Evolutionary conservation across 2,888 invertebrate species (phyloP).

Genomic region (Amitus sp.): DNA sequence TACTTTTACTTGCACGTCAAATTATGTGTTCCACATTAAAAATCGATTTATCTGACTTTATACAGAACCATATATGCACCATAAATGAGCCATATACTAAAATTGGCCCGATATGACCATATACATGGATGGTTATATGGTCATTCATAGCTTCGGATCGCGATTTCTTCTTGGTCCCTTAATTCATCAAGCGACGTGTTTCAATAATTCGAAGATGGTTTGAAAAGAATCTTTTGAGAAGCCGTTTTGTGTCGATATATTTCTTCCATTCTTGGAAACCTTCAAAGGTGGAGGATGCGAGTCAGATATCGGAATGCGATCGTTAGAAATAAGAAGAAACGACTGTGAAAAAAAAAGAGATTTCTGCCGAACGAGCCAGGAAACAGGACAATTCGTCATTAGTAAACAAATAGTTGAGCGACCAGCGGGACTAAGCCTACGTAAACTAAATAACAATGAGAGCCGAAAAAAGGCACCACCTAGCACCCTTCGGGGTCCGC

Average conservation of each 20-base stretch:
- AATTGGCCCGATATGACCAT: no score
- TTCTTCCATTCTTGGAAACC: background rate
- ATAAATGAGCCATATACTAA: no score
- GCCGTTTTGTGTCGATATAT: background rate
- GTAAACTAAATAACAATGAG: slow-evolving; percentile 58
- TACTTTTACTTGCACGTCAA: slow-evolving; percentile 26
- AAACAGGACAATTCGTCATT: slow-evolving; percentile 58
- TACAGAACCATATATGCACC: no score
- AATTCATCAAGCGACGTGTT: background rate
- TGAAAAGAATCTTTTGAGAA: background rate
- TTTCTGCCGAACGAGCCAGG: slow-evolving; percentile 26
- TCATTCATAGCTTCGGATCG: no score
- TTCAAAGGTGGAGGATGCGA: slow-evolving; percentile 8
- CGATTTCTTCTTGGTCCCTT: slow-evolving; percentile 5
- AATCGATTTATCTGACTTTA: no score
- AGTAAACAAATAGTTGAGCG: slow-evolving; percentile 60
- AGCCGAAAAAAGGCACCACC: slow-evolving; percentile 47
- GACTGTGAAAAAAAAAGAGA: slow-evolving; percentile 23
- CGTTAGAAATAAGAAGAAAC: slow-evolving; percentile 23
- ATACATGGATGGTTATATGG: no score
- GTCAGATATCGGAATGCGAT: slow-evolving; percentile 18
- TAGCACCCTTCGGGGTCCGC: slow-evolving; percentile 43
- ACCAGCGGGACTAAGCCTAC: slow-evolving; percentile 49
- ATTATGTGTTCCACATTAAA: slow-evolving; percentile 27
- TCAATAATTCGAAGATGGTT: background rate